Evolutionary conservation across 2,797 vertebrate genomes (phyloP), one percentile per base, ranked within the genome.

Genomic region (Dendrocincla fuliginosa): DNA sequence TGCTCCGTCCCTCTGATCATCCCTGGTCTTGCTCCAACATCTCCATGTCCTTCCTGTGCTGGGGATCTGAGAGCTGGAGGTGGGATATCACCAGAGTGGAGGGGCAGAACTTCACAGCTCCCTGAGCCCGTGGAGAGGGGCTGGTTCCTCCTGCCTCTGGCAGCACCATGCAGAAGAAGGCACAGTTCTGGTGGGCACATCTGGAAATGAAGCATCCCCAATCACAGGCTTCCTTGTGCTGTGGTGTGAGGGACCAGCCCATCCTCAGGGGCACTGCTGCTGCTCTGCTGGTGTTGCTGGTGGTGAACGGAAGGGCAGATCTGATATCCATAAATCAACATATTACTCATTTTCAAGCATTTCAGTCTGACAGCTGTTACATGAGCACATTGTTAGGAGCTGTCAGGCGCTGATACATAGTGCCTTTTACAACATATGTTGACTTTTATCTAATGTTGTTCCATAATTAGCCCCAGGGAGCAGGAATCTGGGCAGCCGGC

Each of bases 391-490:
- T 98, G 98, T 98, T 98, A 98, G 96, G 97, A 98, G 81, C 98
- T 98, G 98, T 98, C 98, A 98, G 97, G 97, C 96, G n/a, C 96
- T 97, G 97, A 98, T 97, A 97, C 98, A 96, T 96, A 71, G 97
- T 97, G 98, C 97, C 97, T 98, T 98, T 98, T 98, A 93, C 97
- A 98, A 98, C 98, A 98, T 98, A 98, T 98, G 98, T 98, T 98
- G 98, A 98, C 98, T 98, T 98, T 98, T 98, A 98, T 98, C 98
- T 98, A 97, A 98, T 97, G 97, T 97, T 97, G 97, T 98, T 98
- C 97, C 95, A 42, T 98, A 98, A 98, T 98, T 98, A 98, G 97
- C 98, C 97, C 97, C 93, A 70, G 97, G 97, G 97, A 98, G 94
- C 87, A 65, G n/a, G 69, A 96, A 95, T 97, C 97, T 95, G 57